Percentiles rank a stretch among this genome's conserved stretches.
Conservation (phyloP, 2,797 vertebrate species). For the Okamejei kenojei region DNA sequence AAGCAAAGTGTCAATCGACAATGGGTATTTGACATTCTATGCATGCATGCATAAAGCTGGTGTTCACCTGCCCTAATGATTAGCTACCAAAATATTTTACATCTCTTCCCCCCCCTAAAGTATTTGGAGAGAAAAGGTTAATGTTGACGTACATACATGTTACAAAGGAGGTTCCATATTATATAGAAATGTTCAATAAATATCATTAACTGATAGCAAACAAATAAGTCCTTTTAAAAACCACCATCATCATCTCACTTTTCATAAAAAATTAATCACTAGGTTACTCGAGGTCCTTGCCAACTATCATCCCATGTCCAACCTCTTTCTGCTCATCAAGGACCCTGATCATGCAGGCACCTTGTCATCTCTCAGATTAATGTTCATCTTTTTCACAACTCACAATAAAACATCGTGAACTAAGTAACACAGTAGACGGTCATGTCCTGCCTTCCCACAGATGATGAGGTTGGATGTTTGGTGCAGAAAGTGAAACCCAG, state of each 20-base stretch:
- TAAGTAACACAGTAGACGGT: background rate
- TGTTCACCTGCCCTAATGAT: background rate
- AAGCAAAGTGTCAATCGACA: background rate
- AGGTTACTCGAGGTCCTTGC: background rate
- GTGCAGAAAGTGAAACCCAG: background rate
- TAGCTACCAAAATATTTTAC: background rate
- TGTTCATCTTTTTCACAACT: background rate
- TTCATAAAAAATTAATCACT: background rate
- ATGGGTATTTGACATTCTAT: background rate
- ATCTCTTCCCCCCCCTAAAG: background rate
- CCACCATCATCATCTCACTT: background rate
- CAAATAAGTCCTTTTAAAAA: background rate
- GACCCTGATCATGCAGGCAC: background rate
- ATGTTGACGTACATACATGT: background rate
- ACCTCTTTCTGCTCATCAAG: background rate
- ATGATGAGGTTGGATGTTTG: background rate
- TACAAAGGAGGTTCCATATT: background rate
- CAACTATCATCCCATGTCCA: background rate
- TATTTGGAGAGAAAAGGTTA: background rate
- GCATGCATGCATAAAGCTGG: background rate
- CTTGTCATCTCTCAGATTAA: background rate
- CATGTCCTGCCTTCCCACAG: background rate
- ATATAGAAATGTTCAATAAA: background rate
- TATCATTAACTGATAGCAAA: background rate
- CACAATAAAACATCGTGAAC: background rate